These are phyloP conservation scores for Orthonychiurus folsomi DNA, from an alignment of 2,888 invertebrate genomes.

Conservation along the genomic window DNA sequence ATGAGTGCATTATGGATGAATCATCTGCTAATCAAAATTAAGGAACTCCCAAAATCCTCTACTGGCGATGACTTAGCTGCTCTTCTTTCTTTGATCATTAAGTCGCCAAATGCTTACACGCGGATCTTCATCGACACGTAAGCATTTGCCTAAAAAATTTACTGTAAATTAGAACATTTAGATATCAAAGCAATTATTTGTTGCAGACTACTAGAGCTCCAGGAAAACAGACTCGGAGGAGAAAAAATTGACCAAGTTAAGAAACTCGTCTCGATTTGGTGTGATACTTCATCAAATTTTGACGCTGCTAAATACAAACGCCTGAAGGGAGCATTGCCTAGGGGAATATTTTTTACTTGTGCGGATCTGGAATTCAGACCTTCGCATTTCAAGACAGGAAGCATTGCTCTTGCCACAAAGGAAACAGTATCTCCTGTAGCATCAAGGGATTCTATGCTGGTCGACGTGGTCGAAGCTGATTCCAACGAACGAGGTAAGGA, in stretches of 20 bases:
- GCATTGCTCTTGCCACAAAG: not conserved
- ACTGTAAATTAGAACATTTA: slow-evolving; percentile 9
- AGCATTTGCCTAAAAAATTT: slow-evolving; percentile 2
- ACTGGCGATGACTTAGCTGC: not conserved
- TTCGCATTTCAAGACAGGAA: not conserved
- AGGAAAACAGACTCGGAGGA: slow-evolving; percentile 19
- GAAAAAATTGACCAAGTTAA: slow-evolving; percentile 18
- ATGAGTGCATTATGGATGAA: slow-evolving; percentile 5
- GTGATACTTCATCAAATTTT: slow-evolving; percentile 12
- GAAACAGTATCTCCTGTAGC: too few relatives aligned
- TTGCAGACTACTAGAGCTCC: slow-evolving; percentile 21
- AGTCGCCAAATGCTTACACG: slow-evolving; percentile 19
- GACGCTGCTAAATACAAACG: slow-evolving; percentile 11
- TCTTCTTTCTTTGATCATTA: slow-evolving; percentile 18
- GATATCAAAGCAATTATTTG: too few relatives aligned
- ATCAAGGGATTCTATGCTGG: too few relatives aligned
- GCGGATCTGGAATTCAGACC: not conserved
- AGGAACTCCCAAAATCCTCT: not conserved
- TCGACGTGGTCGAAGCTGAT: too few relatives aligned
- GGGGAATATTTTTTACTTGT: not conserved
- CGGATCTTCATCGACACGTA: slow-evolving; percentile 26
- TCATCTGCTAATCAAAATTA: not conserved
- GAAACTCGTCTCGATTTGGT: slow-evolving; percentile 22
- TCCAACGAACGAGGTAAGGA: too few relatives aligned
- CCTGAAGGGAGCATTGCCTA: not conserved